Percentiles rank a stretch among this genome's conserved stretches.
Evolutionary conservation across 2,113 vertebrate genomes (phyloP).

Genomic region (Coreoperca whiteheadi): DNA sequence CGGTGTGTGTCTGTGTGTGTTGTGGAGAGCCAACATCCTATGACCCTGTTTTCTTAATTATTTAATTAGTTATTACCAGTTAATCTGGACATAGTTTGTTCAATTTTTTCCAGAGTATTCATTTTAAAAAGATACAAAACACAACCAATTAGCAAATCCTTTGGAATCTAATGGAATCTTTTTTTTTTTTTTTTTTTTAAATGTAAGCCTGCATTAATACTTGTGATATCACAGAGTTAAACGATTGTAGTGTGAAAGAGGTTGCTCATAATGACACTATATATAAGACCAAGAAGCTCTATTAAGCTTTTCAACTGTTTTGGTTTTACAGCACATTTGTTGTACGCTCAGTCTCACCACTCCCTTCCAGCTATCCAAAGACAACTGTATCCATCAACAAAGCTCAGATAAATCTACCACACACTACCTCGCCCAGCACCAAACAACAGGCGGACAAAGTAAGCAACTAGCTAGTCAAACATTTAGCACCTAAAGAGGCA

Average conservation of each 20-base stretch:
- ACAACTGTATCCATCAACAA: neutral
- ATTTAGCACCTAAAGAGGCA: neutral
- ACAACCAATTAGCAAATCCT: neutral
- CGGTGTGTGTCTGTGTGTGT: neutral
- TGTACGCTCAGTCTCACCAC: neutral
- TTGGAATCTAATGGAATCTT: too few relatives aligned
- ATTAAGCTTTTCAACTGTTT: neutral
- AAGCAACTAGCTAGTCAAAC: neutral
- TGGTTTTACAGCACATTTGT: neutral
- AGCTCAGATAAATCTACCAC: neutral
- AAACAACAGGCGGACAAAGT: neutral
- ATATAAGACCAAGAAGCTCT: neutral
- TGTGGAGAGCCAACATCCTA: neutral
- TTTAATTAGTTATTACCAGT: neutral
- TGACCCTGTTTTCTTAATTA: neutral
- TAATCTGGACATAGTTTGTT: neutral
- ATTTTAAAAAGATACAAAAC: too few relatives aligned
- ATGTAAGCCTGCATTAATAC: too few relatives aligned
- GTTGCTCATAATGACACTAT: neutral
- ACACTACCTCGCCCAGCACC: too few relatives aligned
- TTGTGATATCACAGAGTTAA: neutral
- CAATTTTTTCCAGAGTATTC: too few relatives aligned
- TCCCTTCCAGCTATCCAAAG: neutral
- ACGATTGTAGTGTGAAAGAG: neutral
- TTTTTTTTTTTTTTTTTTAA: too few relatives aligned